Conservation (phyloP, 2,888 invertebrate genomes). For the Escarpia spicata region DNA sequence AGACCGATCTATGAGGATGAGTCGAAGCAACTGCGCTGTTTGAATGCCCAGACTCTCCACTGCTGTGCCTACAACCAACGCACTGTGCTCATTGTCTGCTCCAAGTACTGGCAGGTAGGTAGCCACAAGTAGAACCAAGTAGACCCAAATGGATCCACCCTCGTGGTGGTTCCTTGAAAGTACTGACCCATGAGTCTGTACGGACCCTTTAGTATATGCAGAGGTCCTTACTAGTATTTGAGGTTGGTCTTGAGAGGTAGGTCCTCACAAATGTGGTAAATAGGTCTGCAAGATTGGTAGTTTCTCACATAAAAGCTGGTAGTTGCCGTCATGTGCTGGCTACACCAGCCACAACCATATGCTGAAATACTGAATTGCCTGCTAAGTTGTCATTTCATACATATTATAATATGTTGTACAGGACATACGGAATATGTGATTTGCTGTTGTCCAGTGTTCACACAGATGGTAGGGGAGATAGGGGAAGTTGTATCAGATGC, state of each 20-base stretch:
- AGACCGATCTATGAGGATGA: constrained; percentile 85
- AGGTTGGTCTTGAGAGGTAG: not conserved
- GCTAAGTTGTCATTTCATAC: not conserved
- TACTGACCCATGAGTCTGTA: not conserved
- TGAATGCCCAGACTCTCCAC: constrained; percentile 90
- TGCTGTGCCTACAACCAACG: constrained; percentile 96
- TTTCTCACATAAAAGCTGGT: not conserved
- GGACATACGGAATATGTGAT: not conserved
- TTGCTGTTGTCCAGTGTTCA: not conserved
- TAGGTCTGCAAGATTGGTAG: not conserved
- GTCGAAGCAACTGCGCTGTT: constrained; percentile 93
- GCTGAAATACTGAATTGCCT: not conserved
- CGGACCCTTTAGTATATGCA: not conserved
- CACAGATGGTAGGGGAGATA: not conserved
- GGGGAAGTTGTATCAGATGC: not conserved
- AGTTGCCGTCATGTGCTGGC: not conserved
- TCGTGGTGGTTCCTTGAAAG: too few relatives aligned
- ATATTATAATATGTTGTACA: not conserved
- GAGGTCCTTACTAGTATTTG: not conserved
- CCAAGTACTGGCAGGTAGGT: constrained; percentile 92
- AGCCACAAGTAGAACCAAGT: not conserved
- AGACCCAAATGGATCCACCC: not conserved
- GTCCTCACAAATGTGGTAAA: not conserved
- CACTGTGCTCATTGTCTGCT: constrained; percentile 95
- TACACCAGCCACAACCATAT: not conserved